phyloP scores from a whole-genome alignment of 1,140 invertebrate genomes.

The Mycetomoellerius zeteki region DNA sequence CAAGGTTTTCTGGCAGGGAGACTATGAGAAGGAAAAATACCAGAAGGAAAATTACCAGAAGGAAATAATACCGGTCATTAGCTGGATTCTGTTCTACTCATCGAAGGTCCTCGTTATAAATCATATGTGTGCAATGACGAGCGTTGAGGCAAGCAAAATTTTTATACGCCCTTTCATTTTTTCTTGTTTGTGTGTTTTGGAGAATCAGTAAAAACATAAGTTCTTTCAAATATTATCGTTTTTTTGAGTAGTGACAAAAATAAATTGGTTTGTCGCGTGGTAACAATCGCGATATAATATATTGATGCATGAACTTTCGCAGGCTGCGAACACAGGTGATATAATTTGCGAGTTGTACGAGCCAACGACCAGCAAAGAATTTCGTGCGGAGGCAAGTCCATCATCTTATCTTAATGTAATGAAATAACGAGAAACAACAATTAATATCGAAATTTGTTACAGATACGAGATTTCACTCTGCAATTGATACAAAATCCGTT shows the following conservation, averaged over 20 bases:
- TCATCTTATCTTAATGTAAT: not conserved
- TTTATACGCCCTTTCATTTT: not conserved
- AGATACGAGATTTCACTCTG: conserved; percentile 77
- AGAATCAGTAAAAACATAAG: not conserved
- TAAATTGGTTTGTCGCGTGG: not conserved
- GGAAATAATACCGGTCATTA: conserved; percentile 11
- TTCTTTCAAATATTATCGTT: not conserved
- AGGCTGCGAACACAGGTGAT: conserved; percentile 73
- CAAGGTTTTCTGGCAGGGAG: conserved; percentile 17
- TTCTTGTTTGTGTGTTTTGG: not conserved
- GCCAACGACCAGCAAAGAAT: conserved; percentile 66
- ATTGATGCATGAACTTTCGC: not conserved
- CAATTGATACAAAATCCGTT: conserved; percentile 78
- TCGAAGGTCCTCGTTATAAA: conserved; percentile 61
- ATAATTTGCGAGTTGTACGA: conserved; percentile 77
- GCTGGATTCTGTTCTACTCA: conserved; percentile 56
- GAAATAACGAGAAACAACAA: not conserved
- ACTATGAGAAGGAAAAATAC: accelerated
- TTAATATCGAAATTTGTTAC: conserved; percentile 29
- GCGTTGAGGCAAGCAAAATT: conserved; percentile 54
- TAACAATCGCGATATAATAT: not conserved
- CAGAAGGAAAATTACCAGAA: not conserved
- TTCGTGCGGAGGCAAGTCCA: conserved; percentile 68
- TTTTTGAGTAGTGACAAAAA: not conserved
- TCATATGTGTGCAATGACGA: conserved; percentile 60